These are phyloP conservation scores for Gallinago nigripennis DNA, from an alignment of 2,797 vertebrate genomes.

Conservation along the genomic window DNA sequence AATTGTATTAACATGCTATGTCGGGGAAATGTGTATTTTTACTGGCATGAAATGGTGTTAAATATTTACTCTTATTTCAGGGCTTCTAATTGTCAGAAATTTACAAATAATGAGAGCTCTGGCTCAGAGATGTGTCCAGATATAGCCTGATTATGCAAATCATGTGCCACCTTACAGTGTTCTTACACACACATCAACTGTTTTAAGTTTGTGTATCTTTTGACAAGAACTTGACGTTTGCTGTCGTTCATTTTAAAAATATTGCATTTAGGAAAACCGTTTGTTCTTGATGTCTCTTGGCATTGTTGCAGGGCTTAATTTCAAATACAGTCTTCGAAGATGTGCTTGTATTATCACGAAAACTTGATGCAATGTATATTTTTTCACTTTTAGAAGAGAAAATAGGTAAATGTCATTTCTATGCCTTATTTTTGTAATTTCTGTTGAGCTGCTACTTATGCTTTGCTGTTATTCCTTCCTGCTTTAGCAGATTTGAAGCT, in stretches of 20 bases:
- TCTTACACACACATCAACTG: neutral
- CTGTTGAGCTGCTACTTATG: neutral
- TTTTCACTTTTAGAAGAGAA: neutral
- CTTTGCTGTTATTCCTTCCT: neutral
- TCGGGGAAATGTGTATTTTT: neutral
- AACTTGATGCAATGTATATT: neutral
- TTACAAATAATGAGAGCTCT: neutral
- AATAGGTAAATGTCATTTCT: neutral
- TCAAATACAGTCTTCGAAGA: neutral
- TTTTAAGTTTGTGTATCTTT: neutral
- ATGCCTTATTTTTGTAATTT: neutral
- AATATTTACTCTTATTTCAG: neutral
- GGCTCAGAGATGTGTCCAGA: neutral
- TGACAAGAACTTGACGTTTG: neutral
- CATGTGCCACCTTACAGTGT: neutral
- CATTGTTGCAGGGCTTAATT: neutral
- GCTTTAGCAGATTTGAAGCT: neutral
- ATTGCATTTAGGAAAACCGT: neutral
- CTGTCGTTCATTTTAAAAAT: neutral
- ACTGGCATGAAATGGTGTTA: neutral
- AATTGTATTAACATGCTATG: neutral
- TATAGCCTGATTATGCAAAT: neutral
- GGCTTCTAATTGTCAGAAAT: neutral
- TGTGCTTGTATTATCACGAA: neutral
- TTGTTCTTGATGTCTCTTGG: neutral